Conservation (phyloP, 2,797 vertebrate species). For the Ciconia nigra region DNA sequence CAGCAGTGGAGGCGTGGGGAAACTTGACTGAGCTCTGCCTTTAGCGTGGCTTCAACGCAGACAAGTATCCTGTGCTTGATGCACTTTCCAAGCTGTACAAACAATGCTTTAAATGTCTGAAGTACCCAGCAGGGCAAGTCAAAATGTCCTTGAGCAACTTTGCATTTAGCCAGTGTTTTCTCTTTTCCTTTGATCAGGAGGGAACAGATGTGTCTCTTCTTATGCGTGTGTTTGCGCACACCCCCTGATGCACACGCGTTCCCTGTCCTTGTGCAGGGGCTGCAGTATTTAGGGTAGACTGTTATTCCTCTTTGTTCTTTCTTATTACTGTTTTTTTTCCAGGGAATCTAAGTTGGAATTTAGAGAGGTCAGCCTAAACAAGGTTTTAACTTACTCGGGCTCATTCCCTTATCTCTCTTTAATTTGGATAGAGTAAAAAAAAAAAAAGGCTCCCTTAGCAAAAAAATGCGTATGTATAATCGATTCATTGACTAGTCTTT, state of each 20-base stretch:
- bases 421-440: background rate
- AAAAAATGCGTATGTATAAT: conserved; percentile 54
- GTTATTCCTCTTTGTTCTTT: conserved; percentile 4
- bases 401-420: background rate
- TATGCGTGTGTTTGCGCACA: background rate
- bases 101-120: conserved; percentile 13
- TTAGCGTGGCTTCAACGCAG: background rate
- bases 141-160: conserved; percentile 45
- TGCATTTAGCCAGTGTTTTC: conserved; percentile 9
- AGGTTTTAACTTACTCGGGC: background rate
- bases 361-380: background rate
- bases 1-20: background rate
- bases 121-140: conserved; percentile 36
- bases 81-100: conserved; percentile 38
- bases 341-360: background rate
- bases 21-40: conserved; percentile 1
- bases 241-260: background rate
- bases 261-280: background rate
- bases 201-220: conserved; percentile 17
- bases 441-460: background rate
- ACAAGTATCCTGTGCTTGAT: background rate
- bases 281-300: background rate
- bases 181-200: conserved; percentile 4
- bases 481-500: conserved; percentile 81
- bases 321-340: background rate